Evolutionary conservation across 2,888 invertebrate species (phyloP).

Genomic region (Apodemia duryi): DNA sequence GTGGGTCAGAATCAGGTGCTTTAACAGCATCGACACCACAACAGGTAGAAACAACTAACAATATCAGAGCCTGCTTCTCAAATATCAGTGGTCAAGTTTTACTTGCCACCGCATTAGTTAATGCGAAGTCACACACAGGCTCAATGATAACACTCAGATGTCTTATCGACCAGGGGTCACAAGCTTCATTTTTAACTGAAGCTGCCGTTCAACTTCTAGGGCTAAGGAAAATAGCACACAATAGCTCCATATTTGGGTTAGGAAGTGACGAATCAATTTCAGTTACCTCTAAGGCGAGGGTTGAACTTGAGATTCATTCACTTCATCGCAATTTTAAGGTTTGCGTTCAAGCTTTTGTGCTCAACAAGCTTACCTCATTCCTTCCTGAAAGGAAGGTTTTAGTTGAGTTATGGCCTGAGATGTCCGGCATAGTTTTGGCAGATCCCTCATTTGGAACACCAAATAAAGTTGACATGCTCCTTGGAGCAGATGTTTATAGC

Average conservation of each 20-base stretch:
- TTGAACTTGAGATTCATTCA: constrained; percentile 26
- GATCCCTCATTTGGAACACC: constrained; percentile 29
- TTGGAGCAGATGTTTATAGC: constrained; percentile 35
- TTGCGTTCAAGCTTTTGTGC: constrained; percentile 26
- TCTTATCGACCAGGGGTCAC: constrained; percentile 35
- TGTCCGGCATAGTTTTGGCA: constrained; percentile 22
- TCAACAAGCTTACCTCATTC: constrained; percentile 24
- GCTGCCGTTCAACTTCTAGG: constrained; percentile 27
- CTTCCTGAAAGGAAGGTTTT: constrained; percentile 23
- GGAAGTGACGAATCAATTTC: constrained; percentile 19
- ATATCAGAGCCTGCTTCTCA: constrained; percentile 21
- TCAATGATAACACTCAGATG: constrained; percentile 23
- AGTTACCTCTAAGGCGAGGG: constrained; percentile 22
- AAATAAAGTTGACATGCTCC: constrained; percentile 31
- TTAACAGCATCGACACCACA: too few species aligned
- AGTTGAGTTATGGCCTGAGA: constrained; percentile 17
- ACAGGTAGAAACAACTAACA: too few species aligned
- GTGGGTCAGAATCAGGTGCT: too few species aligned
- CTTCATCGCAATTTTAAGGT: constrained; percentile 23
- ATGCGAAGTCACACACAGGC: constrained; percentile 26
- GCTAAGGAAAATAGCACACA: constrained; percentile 24
- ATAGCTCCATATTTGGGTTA: constrained; percentile 23
- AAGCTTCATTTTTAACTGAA: constrained; percentile 34
- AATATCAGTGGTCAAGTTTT: constrained; percentile 22
- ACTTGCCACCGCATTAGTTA: constrained; percentile 30